phyloP scores from a whole-genome alignment of 2,113 vertebrate species.

The Fulica atra region DNA sequence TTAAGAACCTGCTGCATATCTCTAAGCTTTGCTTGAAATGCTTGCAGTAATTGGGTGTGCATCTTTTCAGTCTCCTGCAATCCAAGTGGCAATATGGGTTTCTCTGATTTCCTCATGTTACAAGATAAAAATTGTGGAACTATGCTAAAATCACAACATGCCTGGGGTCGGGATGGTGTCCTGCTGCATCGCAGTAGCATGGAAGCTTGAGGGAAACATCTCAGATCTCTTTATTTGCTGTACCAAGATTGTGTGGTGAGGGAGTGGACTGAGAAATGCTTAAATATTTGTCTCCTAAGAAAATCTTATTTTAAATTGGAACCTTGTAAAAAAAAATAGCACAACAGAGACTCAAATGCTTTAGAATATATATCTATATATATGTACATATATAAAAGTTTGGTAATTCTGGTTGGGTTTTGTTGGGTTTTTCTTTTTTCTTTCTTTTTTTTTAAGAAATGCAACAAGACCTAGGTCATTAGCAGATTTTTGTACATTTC shows the following conservation, averaged over 20 bases:
- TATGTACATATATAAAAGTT: background rate
- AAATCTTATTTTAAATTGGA: background rate
- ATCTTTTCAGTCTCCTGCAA: slow-evolving; percentile 61
- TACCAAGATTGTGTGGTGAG: background rate
- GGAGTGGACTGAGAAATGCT: background rate
- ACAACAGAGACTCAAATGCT: fast-evolving
- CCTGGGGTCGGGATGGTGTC: slow-evolving; percentile 52
- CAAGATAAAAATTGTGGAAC: slow-evolving; percentile 64
- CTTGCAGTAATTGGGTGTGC: slow-evolving; percentile 72
- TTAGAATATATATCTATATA: too few relatives aligned
- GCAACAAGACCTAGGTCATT: fast-evolving
- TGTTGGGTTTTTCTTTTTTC: background rate
- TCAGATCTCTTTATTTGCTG: background rate
- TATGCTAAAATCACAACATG: slow-evolving; percentile 32
- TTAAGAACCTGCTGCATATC: slow-evolving; percentile 75
- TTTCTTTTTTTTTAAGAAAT: background rate
- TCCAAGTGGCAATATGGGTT: slow-evolving; percentile 71
- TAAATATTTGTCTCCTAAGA: background rate
- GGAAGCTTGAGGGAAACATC: slow-evolving; percentile 13
- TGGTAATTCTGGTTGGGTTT: background rate
- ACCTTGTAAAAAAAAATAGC: background rate
- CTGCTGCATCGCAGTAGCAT: slow-evolving; percentile 35
- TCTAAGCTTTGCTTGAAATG: slow-evolving; percentile 72
- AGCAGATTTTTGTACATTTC: background rate
- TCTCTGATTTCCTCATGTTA: slow-evolving; percentile 58